Evolutionary conservation across 2,888 invertebrate genomes (phyloP).

Genomic region (Palloptera scutellata): DNA sequence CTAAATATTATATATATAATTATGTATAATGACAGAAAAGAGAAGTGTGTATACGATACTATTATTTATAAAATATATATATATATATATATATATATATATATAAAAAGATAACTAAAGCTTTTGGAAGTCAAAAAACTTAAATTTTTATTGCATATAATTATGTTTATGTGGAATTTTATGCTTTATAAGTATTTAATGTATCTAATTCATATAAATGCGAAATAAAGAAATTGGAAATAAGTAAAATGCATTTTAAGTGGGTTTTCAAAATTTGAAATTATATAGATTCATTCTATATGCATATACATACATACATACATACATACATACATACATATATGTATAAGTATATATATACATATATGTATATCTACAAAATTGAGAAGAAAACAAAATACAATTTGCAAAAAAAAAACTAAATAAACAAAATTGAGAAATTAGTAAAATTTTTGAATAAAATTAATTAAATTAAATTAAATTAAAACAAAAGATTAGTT

Average conservation of each 20-base stretch:
- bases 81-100: too few species aligned
- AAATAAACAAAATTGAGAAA: conserved; percentile 29
- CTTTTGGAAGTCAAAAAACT: conserved; percentile 33
- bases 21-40: conserved; percentile 17
- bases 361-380: conserved; percentile 2
- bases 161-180: conserved; percentile 38
- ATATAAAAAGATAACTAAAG: conserved; percentile 34
- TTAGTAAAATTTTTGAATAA: conserved; percentile 36
- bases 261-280: conserved; percentile 48
- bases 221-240: conserved; percentile 33
- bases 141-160: conserved; percentile 29
- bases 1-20: conserved; percentile 33
- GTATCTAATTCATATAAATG: conserved; percentile 32
- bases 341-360: too few species aligned
- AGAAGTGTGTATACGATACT: conserved; percentile 52
- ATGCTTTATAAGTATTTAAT: conserved; percentile 27
- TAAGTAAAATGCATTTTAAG: conserved; percentile 45
- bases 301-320: too few species aligned
- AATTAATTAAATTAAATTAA: conserved; percentile 22
- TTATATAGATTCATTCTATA: conserved; percentile 15
- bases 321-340: too few species aligned
- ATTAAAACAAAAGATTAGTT: conserved; percentile 37
- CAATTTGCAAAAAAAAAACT: conserved; percentile 21
- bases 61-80: conserved; percentile 23
- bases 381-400: conserved; percentile 19